Conservation (phyloP, 2,797 vertebrate genomes). For the Diplodus puntazzo region DNA sequence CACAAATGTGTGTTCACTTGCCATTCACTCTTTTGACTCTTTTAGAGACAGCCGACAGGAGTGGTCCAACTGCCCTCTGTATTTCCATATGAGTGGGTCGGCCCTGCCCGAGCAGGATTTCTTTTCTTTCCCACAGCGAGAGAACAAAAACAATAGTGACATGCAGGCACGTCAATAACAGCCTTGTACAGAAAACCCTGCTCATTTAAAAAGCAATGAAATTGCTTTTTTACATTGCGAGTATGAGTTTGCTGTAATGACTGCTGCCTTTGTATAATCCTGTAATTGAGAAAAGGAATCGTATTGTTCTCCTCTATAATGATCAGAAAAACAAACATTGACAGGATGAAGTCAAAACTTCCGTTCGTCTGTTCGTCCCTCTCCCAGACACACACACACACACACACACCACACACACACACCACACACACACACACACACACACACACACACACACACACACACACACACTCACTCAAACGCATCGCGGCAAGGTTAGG, state of each 20-base stretch:
- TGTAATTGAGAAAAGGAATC: not conserved
- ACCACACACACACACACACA: slow-evolving; percentile 23
- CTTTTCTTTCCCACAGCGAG: slow-evolving; percentile 22
- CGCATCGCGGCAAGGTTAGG: slow-evolving; percentile 77
- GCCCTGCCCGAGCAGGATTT: not conserved
- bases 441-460: slow-evolving; percentile 16
- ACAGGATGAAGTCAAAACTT: slow-evolving; percentile 34
- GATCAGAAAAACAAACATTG: slow-evolving; percentile 30
- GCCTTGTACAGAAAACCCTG: not conserved
- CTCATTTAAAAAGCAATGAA: slow-evolving; percentile 26
- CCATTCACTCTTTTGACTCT: slow-evolving; percentile 32
- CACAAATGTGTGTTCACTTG: slow-evolving; percentile 5
- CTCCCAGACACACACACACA: slow-evolving; percentile 17
- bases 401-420: slow-evolving; percentile 18
- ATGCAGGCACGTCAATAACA: slow-evolving; percentile 24
- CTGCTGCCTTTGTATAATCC: slow-evolving; percentile 7
- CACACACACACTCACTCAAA: slow-evolving; percentile 39
- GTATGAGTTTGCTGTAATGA: not conserved
- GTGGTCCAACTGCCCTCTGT: slow-evolving; percentile 38
- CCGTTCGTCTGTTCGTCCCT: not conserved
- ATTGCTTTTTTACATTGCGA: not conserved
- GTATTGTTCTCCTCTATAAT: slow-evolving; percentile 10
- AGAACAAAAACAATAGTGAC: slow-evolving; percentile 28
- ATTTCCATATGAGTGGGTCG: slow-evolving; percentile 47
- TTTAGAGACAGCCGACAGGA: slow-evolving; percentile 20